These are phyloP conservation scores for Leptoteleia sp. DNA, from an alignment of 1,140 invertebrate genomes.

Conservation along the genomic window DNA sequence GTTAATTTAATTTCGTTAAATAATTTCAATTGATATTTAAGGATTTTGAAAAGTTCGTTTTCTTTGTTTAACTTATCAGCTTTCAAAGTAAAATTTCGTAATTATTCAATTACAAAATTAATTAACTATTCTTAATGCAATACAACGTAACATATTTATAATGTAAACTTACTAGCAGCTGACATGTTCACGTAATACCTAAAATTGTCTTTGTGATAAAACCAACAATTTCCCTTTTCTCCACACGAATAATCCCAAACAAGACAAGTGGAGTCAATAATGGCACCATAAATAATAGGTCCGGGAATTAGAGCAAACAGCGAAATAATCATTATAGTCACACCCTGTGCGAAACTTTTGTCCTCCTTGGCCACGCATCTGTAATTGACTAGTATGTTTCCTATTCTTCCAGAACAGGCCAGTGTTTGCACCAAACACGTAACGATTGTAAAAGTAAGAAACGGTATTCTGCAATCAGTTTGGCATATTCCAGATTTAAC, in stretches of 20 bases:
- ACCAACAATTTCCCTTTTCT: constrained; percentile 84
- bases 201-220: constrained; percentile 84
- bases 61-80: too few species aligned
- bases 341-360: constrained; percentile 85
- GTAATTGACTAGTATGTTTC: constrained; percentile 84
- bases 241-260: constrained; percentile 85
- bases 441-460: constrained; percentile 79
- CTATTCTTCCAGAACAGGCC: constrained; percentile 83
- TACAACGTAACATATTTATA: too few species aligned
- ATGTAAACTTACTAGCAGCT: constrained; percentile 80
- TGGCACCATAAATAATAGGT: constrained; percentile 85
- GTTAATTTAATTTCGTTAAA: too few species aligned
- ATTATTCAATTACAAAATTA: too few species aligned
- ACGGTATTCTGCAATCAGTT: constrained; percentile 80
- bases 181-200: constrained; percentile 83
- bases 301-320: constrained; percentile 85
- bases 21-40: too few species aligned
- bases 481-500: constrained; percentile 82
- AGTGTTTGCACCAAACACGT: constrained; percentile 82
- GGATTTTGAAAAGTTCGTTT: too few species aligned
- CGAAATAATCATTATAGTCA: constrained; percentile 84
- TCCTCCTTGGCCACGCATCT: constrained; percentile 83
- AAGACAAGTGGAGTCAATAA: constrained; percentile 85
- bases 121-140: too few species aligned
- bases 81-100: too few species aligned